These are phyloP conservation scores for Drosophila bifasciata DNA, from an alignment of 1,140 invertebrate species.

Conservation along the genomic window DNA sequence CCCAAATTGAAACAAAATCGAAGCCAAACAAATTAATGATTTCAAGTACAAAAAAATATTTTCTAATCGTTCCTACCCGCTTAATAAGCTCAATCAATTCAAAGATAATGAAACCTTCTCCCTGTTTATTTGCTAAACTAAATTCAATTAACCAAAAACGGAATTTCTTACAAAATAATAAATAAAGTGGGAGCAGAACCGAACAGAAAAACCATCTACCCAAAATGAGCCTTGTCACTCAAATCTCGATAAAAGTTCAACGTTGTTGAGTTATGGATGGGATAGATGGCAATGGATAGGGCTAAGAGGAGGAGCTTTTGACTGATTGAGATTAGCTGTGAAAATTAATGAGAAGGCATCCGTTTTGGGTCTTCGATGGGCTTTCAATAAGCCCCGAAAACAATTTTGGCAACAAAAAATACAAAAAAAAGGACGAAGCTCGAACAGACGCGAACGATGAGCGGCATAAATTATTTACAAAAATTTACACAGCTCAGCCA, in stretches of 20 bases:
- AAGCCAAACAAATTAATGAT: too few species aligned
- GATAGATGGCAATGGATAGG: not conserved
- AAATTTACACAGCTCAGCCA: conserved; percentile 27
- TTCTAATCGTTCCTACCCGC: not conserved
- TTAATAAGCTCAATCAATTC: not conserved
- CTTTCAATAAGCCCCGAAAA: conserved; percentile 25
- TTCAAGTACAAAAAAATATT: too few species aligned
- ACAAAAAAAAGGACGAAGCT: conserved; percentile 7
- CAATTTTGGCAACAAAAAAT: conserved; percentile 18
- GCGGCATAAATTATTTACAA: conserved; percentile 49
- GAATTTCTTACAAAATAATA: conserved; percentile 25
- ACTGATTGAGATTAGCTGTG: conserved; percentile 64
- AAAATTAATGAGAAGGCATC: conserved; percentile 61
- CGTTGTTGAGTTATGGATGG: conserved; percentile 39
- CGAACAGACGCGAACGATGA: conserved; percentile 25
- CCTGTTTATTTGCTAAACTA: conserved; percentile 9
- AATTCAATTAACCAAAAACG: conserved; percentile 40
- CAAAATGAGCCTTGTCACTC: conserved; percentile 50
- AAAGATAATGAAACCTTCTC: conserved; percentile 18
- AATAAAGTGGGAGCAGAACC: not conserved
- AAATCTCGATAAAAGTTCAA: conserved; percentile 44
- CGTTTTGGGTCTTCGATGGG: conserved; percentile 22
- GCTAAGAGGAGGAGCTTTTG: conserved; percentile 27
- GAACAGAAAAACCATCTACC: not conserved
- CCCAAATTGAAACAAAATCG: too few species aligned